Evolutionary conservation across 2,888 invertebrate species (phyloP), one percentile per base, ranked within the genome.

Genomic region (Nectonema munidae): DNA sequence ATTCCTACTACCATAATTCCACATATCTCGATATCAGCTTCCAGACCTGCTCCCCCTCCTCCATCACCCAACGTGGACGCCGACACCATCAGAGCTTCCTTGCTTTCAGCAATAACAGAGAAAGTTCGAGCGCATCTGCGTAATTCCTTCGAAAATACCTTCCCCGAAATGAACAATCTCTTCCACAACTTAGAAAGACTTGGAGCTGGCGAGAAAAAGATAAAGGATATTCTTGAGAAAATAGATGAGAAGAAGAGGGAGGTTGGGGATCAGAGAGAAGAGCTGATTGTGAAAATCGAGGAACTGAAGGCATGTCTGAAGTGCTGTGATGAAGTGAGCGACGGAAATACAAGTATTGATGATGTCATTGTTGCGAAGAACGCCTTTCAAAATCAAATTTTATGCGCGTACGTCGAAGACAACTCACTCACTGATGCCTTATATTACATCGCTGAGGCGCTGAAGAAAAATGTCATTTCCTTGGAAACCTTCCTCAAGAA

Each of bases 401-500:
- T n/a, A n/a, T n/a, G n/a, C n/a, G 71, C 79, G 30, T 86, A 76
- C 61, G 79, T 81, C 37, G 83, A 89, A 56, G 95, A 95, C 61
- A 79, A 86, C 43, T 83, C 95, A 13, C 67, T 76, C 38, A 89
- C 95, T 61, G 95, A 95, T 63, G 76, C 83, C 43, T 81, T 95
- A 51, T 99, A 89, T 55, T 83, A 81, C 53, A 68, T 99, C 58
- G 83, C 83, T 5, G 81, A 86, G 60, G 83, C 79, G 6, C 57
- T 89, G 42, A 65, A 81, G 44, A 69, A 73, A 47, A 71, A 73
- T 43, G 75, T 77, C 4, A 75, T 99, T 50, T 83, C 83, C 59
- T 60, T 89, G 49, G 86, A 95, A 52, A 71, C 74, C 39, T 95
- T 86, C 60, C 64, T 95, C 48, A 83, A 83, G 59, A 76, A 83